phyloP scores from a whole-genome alignment of 2,888 invertebrate genomes.

The Plagodis pulveraria region DNA sequence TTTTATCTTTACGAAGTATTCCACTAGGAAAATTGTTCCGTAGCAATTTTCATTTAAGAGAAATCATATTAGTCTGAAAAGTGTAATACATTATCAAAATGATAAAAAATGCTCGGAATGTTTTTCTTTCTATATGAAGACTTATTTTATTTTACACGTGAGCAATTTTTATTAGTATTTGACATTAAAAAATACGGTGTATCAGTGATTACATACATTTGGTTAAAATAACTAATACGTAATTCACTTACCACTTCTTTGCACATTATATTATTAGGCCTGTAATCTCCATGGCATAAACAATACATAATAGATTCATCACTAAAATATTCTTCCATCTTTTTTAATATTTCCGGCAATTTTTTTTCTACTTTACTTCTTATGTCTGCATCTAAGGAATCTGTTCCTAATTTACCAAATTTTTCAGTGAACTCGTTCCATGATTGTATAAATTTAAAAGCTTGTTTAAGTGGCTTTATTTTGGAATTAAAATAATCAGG shows the following conservation, averaged over 20 bases:
- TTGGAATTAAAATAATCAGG: conserved; percentile 52
- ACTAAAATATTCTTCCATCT: conserved; percentile 40
- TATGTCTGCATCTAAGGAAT: conserved; percentile 39
- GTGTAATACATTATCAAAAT: too few relatives aligned
- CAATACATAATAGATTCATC: conserved; percentile 42
- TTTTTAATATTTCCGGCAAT: conserved; percentile 36
- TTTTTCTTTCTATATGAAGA: too few relatives aligned
- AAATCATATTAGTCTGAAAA: too few relatives aligned
- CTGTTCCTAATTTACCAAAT: conserved; percentile 35
- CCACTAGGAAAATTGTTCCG: too few relatives aligned
- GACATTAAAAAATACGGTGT: too few relatives aligned
- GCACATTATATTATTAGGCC: conserved; percentile 60
- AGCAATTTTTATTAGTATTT: too few relatives aligned
- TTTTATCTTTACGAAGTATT: too few relatives aligned
- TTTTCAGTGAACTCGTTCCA: conserved; percentile 42
- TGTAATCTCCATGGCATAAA: conserved; percentile 66
- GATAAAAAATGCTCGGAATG: too few relatives aligned
- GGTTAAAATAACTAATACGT: too few relatives aligned
- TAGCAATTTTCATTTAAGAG: too few relatives aligned
- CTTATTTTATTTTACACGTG: too few relatives aligned
- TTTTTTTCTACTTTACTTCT: conserved; percentile 42
- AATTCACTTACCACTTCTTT: conserved; percentile 54
- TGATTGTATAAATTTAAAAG: conserved; percentile 43
- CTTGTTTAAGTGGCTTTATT: conserved; percentile 39
- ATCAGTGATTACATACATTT: too few relatives aligned